Evolutionary conservation across 1,140 invertebrate species (phyloP).

Genomic region (Oncopodura yosiiana): DNA sequence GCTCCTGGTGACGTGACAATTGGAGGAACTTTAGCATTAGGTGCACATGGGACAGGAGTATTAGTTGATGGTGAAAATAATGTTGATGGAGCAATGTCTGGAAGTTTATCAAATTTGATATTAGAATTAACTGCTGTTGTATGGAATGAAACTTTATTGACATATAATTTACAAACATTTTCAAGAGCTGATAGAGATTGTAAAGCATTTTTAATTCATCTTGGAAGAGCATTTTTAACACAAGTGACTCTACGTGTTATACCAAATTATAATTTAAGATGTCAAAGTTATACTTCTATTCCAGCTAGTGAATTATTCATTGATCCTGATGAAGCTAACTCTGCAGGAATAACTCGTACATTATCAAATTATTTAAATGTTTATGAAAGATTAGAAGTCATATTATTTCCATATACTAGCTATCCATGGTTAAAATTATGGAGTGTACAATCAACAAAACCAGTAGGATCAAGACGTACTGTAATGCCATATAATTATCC

Average conservation of each 20-base stretch:
- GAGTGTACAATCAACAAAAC: not conserved
- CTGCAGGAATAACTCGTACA: not conserved
- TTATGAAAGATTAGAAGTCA: not conserved
- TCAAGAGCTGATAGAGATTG: conserved; percentile 12
- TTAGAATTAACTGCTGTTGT: conserved; percentile 14
- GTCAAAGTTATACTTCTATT: conserved; percentile 2
- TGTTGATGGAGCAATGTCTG: not conserved
- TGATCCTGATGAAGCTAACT: not conserved
- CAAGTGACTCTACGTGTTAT: conserved; percentile 4
- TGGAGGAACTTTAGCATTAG: conserved; percentile 22
- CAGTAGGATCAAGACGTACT: not conserved
- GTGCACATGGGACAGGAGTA: conserved; percentile 19
- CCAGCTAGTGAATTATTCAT: conserved; percentile 11
- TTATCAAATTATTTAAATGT: not conserved
- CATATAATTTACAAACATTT: conserved; percentile 12
- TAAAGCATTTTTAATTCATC: conserved; percentile 12
- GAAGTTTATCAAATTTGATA: conserved; percentile 19
- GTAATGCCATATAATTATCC: not conserved
- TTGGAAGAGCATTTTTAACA: conserved; percentile 16
- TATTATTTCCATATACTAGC: not conserved
- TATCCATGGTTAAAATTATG: not conserved
- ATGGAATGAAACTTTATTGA: conserved; percentile 1
- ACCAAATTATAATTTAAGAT: conserved; percentile 7
- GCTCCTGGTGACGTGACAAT: conserved; percentile 16
- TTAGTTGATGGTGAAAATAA: not conserved